phyloP scores from a whole-genome alignment of 1,140 invertebrate genomes.

The Nasonia longicornis region DNA sequence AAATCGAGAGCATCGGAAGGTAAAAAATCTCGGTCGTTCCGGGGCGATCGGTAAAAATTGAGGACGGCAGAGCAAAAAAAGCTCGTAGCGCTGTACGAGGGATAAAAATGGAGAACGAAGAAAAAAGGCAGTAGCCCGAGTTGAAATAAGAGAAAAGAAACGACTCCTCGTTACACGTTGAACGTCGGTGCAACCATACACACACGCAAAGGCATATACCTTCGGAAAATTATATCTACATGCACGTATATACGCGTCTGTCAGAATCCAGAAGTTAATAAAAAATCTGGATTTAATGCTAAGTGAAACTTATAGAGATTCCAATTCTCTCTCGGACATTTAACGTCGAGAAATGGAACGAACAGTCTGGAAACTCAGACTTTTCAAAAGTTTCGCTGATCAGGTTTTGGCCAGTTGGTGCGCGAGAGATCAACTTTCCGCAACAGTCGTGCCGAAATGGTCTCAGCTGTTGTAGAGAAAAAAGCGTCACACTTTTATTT shows the following conservation, averaged over 20 bases:
- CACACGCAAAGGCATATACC: not conserved
- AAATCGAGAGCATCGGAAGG: not conserved
- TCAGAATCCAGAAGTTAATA: slow-evolving; percentile 15
- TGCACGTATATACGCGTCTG: not conserved
- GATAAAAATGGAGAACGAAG: slow-evolving; percentile 10
- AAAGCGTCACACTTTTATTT: no score
- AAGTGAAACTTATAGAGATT: not conserved
- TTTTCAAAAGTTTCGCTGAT: slow-evolving; percentile 18
- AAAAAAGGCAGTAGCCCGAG: not conserved
- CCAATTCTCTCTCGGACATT: not conserved
- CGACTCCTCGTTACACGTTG: slow-evolving; percentile 24
- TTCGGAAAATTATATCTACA: slow-evolving; percentile 25
- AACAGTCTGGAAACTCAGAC: slow-evolving; percentile 17
- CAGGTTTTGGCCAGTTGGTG: slow-evolving; percentile 12
- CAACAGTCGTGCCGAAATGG: not conserved
- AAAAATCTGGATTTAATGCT: not conserved
- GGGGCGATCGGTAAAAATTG: slow-evolving; percentile 37
- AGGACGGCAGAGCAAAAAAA: not conserved
- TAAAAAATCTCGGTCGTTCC: slow-evolving; percentile 27
- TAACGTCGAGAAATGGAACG: not conserved
- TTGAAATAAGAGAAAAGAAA: slow-evolving; percentile 28
- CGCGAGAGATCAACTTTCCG: not conserved
- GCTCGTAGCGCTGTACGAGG: not conserved
- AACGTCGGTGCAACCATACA: not conserved
- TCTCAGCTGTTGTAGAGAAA: not conserved